A percentile compares a stretch with the other conserved stretches of the same genome.
These are phyloP conservation scores for Lampris megalopsis DNA, from an alignment of 2,113 vertebrate species.

Conservation along the genomic window DNA sequence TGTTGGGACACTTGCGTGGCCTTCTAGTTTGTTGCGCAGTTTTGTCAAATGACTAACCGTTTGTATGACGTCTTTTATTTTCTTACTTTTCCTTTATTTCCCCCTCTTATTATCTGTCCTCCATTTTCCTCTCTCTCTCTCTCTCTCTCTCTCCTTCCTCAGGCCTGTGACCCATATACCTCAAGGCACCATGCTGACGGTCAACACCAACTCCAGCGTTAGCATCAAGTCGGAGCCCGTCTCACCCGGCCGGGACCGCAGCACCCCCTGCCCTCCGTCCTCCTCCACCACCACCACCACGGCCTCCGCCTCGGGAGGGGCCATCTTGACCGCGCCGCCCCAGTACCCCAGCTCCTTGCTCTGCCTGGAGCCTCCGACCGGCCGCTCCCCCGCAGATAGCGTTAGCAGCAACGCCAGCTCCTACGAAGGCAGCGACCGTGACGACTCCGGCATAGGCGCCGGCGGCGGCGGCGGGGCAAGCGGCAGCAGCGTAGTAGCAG, in stretches of 20 bases:
- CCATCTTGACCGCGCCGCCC: constrained; percentile 68
- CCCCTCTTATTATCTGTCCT: not conserved
- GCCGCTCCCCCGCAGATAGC: constrained; percentile 90
- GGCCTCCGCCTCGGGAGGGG: constrained; percentile 69
- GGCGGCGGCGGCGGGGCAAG: constrained; percentile 61
- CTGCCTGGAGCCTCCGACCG: constrained; percentile 87
- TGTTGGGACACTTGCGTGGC: constrained; percentile 42
- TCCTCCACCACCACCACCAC: constrained; percentile 61
- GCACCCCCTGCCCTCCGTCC: constrained; percentile 85
- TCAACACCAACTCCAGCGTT: constrained; percentile 92
- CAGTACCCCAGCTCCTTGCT: constrained; percentile 86
- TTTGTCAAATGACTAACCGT: constrained; percentile 26
- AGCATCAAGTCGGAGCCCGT: constrained; percentile 97
- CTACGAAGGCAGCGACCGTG: constrained; percentile 92
- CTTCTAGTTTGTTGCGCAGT: constrained; percentile 27
- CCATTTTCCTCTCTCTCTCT: constrained; percentile 33
- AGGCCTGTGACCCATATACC: constrained; percentile 91
- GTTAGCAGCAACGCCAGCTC: constrained; percentile 95
- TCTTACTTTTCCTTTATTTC: constrained; percentile 14
- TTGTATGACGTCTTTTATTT: constrained; percentile 16
- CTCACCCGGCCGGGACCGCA: constrained; percentile 92
- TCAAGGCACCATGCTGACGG: constrained; percentile 91
- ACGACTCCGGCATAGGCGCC: constrained; percentile 76
- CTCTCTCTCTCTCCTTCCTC: constrained; percentile 19
- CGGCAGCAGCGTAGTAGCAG: constrained; percentile 73